A percentile compares a stretch with the other conserved stretches of the same genome.
These are phyloP conservation scores for Jacana jacana DNA, from an alignment of 2,113 vertebrate species.

Conservation along the genomic window DNA sequence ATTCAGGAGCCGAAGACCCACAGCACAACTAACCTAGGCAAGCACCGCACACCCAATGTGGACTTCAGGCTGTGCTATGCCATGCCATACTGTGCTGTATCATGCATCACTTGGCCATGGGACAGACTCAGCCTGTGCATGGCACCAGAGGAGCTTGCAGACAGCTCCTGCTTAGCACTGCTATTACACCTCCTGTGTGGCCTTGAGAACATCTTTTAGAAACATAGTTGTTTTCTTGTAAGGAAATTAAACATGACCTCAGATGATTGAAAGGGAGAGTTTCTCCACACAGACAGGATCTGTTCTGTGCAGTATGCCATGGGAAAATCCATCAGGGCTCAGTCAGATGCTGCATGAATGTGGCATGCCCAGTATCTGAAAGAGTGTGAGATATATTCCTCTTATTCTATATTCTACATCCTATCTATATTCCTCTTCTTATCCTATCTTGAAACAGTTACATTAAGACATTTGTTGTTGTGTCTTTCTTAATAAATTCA, in stretches of 20 bases:
- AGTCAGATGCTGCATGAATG: neutral
- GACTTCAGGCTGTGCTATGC: neutral
- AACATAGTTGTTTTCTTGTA: neutral
- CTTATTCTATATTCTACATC: too few species aligned
- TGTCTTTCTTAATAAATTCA: neutral
- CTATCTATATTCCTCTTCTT: too few species aligned
- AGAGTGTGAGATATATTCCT: neutral
- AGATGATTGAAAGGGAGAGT: neutral
- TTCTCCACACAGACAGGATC: neutral
- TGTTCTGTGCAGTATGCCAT: neutral
- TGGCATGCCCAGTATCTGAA: neutral
- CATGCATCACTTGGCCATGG: rapidly evolving
- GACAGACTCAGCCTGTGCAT: neutral
- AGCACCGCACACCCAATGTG: rapidly evolving
- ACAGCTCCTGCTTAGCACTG: neutral
- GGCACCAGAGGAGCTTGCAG: rapidly evolving
- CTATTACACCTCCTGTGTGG: rapidly evolving
- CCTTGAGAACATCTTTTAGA: neutral
- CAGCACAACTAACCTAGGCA: neutral
- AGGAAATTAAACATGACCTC: neutral
- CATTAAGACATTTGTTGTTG: neutral
- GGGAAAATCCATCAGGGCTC: neutral
- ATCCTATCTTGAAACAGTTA: neutral
- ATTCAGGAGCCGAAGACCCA: neutral
- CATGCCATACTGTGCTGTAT: neutral